Conservation (phyloP, 1,140 invertebrate species). For the Chironomus tepperi region DNA sequence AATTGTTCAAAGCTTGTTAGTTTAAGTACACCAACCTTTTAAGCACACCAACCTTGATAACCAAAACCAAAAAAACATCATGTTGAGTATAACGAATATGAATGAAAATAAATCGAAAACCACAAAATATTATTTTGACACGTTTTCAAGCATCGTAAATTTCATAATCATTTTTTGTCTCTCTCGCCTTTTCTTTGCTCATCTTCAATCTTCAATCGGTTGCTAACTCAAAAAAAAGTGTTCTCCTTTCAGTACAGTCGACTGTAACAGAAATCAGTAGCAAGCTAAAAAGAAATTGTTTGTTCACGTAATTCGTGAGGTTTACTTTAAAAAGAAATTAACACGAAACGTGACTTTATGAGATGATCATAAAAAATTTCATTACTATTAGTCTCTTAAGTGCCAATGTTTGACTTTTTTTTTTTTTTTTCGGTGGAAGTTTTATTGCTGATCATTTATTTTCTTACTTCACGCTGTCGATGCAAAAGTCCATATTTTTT, state of each 20-base stretch:
- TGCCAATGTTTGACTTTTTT: background rate
- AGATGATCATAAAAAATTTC: background rate
- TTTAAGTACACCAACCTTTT: too few relatives aligned
- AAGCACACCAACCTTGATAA: too few relatives aligned
- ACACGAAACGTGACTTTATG: background rate
- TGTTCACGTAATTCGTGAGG: background rate
- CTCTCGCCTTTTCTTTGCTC: too few relatives aligned
- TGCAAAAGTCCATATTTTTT: too few relatives aligned
- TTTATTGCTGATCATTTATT: background rate
- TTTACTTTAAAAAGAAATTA: conserved; percentile 10
- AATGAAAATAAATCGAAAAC: background rate
- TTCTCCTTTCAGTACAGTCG: background rate
- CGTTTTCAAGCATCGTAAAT: background rate
- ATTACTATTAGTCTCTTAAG: background rate
- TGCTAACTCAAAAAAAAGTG: background rate
- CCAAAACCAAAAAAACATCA: too few relatives aligned
- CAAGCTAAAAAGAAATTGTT: too few relatives aligned
- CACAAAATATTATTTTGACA: background rate
- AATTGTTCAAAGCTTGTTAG: too few relatives aligned
- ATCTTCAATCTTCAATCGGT: too few relatives aligned
- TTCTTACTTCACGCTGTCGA: too few relatives aligned
- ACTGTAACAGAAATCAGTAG: background rate
- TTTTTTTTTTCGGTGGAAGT: background rate
- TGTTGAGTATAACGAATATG: too few relatives aligned
- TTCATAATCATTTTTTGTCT: too few relatives aligned